Conservation (phyloP, 2,888 invertebrate genomes). For the Megamerina dolium region DNA sequence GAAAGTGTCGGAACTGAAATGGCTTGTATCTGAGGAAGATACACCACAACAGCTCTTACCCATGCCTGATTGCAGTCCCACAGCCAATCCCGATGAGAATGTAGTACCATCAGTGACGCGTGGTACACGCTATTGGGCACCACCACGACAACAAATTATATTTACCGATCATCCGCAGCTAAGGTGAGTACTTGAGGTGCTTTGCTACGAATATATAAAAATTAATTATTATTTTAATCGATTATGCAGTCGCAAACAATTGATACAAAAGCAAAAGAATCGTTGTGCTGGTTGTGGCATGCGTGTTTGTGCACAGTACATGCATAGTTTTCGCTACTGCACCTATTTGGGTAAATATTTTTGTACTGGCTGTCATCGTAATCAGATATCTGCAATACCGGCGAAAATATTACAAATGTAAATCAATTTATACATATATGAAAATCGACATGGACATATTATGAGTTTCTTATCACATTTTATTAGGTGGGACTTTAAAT, state of each 20-base stretch:
- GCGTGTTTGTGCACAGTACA: slow-evolving; percentile 66
- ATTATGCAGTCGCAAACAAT: slow-evolving; percentile 54
- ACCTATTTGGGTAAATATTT: slow-evolving; percentile 79
- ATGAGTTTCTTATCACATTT: no score
- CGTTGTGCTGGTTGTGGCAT: slow-evolving; percentile 82
- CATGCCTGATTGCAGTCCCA: slow-evolving; percentile 60
- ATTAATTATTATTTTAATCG: not conserved
- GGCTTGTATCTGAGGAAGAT: slow-evolving; percentile 72
- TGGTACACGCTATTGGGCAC: slow-evolving; percentile 78
- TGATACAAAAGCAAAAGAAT: slow-evolving; percentile 68
- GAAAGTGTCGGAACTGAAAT: slow-evolving; percentile 68
- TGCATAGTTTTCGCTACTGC: slow-evolving; percentile 71
- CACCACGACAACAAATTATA: slow-evolving; percentile 76
- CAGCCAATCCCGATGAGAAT: slow-evolving; percentile 60
- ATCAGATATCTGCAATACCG: slow-evolving; percentile 67
- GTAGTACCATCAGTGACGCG: slow-evolving; percentile 53
- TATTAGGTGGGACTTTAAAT: slow-evolving; percentile 51
- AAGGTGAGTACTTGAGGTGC: slow-evolving; percentile 50
- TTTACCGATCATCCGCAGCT: slow-evolving; percentile 67
- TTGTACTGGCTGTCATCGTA: slow-evolving; percentile 80
- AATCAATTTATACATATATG: slow-evolving; percentile 7
- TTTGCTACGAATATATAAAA: not conserved
- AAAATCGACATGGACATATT: no score
- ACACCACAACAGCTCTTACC: slow-evolving; percentile 72
- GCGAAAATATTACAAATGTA: slow-evolving; percentile 55